Evolutionary conservation across 37 sponge, comb jelly and placozoan genomes (phyloP).

Genomic region (Aplysina aerophoba): DNA sequence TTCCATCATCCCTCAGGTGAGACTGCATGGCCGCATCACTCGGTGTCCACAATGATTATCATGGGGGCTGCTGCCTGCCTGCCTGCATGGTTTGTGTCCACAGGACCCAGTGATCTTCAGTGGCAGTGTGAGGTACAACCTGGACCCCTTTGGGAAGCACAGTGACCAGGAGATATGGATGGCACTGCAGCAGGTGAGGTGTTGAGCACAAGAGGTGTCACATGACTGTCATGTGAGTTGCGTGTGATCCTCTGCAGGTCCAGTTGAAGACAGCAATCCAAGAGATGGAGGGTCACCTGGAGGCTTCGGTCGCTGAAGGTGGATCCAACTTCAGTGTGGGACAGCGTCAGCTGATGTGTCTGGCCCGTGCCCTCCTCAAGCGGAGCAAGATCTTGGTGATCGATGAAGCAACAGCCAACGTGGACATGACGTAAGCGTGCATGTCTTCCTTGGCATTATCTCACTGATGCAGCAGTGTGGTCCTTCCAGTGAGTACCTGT

Average conservation of each 20-base stretch:
- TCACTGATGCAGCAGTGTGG: background rate
- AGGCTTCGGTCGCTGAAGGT: conserved; percentile 71
- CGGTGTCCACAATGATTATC: too few relatives aligned
- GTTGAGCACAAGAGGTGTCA: background rate
- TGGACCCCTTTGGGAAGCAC: conserved; percentile 86
- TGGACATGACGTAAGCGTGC: conserved; percentile 65
- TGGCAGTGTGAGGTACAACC: conserved; percentile 84
- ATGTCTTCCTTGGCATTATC: background rate
- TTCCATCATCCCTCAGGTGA: conserved; percentile 87
- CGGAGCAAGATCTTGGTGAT: conserved; percentile 81
- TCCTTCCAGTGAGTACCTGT: background rate
- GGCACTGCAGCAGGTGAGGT: conserved; percentile 70
- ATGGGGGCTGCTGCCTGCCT: too few relatives aligned
- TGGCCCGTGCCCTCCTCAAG: conserved; percentile 80
- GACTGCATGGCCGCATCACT: background rate
- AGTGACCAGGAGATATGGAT: conserved; percentile 77
- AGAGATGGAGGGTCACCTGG: conserved; percentile 61
- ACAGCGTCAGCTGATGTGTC: conserved; percentile 85
- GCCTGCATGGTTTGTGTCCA: too few relatives aligned
- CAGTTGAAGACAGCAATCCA: conserved; percentile 73
- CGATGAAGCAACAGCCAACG: conserved; percentile 91
- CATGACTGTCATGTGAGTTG: background rate
- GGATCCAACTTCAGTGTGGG: conserved; percentile 89
- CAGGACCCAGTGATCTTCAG: conserved; percentile 91
- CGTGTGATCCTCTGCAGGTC: conserved; percentile 30